Percentiles rank a stretch among this genome's conserved stretches.
phyloP scores from a whole-genome alignment of 2,888 invertebrate genomes.

The Brachyptera risi region DNA sequence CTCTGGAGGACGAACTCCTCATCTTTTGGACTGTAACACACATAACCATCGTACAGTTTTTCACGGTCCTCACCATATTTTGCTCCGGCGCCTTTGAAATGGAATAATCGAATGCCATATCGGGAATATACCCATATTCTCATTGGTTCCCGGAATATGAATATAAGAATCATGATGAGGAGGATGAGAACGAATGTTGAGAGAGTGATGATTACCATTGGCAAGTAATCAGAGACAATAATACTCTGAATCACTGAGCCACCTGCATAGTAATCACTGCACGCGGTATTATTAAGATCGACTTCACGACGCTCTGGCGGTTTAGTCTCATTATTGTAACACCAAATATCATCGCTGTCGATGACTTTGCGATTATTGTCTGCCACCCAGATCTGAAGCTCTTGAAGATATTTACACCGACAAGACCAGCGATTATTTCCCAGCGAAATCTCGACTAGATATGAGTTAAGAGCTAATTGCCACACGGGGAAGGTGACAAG shows the following conservation, averaged over 20 bases:
- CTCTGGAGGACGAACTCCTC: constrained; percentile 84
- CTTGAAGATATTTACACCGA: constrained; percentile 82
- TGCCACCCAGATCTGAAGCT: constrained; percentile 74
- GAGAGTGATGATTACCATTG: constrained; percentile 75
- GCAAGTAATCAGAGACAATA: constrained; percentile 78
- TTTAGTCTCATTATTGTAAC: constrained; percentile 70
- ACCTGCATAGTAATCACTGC: constrained; percentile 81
- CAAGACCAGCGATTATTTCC: constrained; percentile 88
- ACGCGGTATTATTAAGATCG: constrained; percentile 79
- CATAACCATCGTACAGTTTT: constrained; percentile 87
- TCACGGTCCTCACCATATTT: constrained; percentile 68
- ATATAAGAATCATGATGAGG: constrained; percentile 70
- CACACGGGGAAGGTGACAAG: constrained; percentile 76
- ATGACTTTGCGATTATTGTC: constrained; percentile 76
- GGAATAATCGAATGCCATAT: constrained; percentile 78
- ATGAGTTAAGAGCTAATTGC: constrained; percentile 64
- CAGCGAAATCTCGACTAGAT: constrained; percentile 69
- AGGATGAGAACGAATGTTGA: constrained; percentile 73
- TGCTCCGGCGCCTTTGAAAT: constrained; percentile 57
- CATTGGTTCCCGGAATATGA: constrained; percentile 80
- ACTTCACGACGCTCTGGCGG: constrained; percentile 73
- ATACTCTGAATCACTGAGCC: constrained; percentile 78
- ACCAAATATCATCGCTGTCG: constrained; percentile 75
- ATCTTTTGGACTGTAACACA: constrained; percentile 89
- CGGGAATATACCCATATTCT: constrained; percentile 84